Percentiles rank a stretch among this genome's conserved stretches.
Evolutionary conservation across 2,797 vertebrate genomes (phyloP).

Genomic region (Cottoperca gobio): DNA sequence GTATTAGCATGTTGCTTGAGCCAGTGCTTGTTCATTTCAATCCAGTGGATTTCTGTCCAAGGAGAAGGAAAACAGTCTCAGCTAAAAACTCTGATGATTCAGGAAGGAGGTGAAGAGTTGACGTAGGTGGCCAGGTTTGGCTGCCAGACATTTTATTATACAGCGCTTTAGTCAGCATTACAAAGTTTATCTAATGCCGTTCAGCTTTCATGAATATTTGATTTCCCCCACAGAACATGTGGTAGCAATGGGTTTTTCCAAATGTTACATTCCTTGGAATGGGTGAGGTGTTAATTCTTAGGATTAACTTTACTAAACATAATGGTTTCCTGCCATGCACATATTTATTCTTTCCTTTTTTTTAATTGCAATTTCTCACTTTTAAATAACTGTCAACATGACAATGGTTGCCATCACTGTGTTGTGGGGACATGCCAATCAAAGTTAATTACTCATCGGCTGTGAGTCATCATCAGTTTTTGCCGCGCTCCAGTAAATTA

Average conservation of each 20-base stretch:
- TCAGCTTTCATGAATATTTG: constrained; percentile 9
- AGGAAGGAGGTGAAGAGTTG: constrained; percentile 36
- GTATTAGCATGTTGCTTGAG: constrained; percentile 34
- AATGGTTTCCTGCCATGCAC: constrained; percentile 5
- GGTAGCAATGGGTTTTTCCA: constrained; percentile 42
- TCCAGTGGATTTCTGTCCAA: constrained; percentile 52
- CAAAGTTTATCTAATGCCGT: not conserved
- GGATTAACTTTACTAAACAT: constrained; percentile 30
- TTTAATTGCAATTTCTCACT: not conserved
- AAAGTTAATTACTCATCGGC: constrained; percentile 46
- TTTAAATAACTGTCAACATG: not conserved
- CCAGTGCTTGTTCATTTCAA: constrained; percentile 41
- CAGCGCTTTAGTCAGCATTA: not conserved
- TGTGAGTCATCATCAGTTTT: constrained; percentile 51
- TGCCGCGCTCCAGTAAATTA: constrained; percentile 43
- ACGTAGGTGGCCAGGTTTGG: constrained; percentile 40
- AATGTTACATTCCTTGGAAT: constrained; percentile 28
- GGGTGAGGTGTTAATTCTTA: constrained; percentile 48
- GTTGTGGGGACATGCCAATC: constrained; percentile 37
- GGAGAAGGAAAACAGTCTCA: constrained; percentile 38
- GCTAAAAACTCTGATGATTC: constrained; percentile 20
- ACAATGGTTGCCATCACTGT: constrained; percentile 24
- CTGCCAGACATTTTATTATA: constrained; percentile 39
- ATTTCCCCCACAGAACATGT: constrained; percentile 19
- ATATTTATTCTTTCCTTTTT: not conserved